These are phyloP conservation scores for Meiosimyza decipiens DNA, from an alignment of 2,888 invertebrate species.

Conservation along the genomic window DNA sequence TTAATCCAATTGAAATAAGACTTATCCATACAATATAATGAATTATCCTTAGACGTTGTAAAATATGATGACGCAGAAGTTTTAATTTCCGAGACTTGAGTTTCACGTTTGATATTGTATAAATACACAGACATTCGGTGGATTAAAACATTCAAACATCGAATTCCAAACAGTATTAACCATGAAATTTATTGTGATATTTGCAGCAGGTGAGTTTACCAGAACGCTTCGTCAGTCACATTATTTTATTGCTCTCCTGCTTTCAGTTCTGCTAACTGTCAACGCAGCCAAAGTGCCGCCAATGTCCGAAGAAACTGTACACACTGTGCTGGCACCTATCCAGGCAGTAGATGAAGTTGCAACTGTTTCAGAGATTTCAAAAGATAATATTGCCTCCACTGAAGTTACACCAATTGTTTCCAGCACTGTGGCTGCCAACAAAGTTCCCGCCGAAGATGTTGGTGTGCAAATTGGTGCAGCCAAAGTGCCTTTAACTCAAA, in stretches of 20 bases:
- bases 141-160: slow-evolving; percentile 32
- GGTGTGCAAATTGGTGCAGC: not conserved
- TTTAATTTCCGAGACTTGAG: not conserved
- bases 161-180: slow-evolving; percentile 16
- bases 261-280: slow-evolving; percentile 52
- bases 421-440: not conserved
- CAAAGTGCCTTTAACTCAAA: not conserved
- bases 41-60: not conserved
- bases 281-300: slow-evolving; percentile 53
- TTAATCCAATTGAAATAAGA: no score
- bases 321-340: not conserved
- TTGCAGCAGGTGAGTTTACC: slow-evolving; percentile 52
- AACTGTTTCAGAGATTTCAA: slow-evolving; percentile 31
- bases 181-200: slow-evolving; percentile 40
- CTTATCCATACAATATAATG: no score
- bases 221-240: not conserved
- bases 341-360: slow-evolving; percentile 12
- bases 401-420: not conserved
- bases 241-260: not conserved
- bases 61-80: not conserved
- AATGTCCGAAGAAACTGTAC: not conserved
- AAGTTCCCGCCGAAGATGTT: not conserved
- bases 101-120: slow-evolving; percentile 4
- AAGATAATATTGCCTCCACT: slow-evolving; percentile 27
- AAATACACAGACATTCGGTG: slow-evolving; percentile 9